Base-by-base conservation (phyloP, 2,888 invertebrate genomes). In the Muscina levida region DNA sequence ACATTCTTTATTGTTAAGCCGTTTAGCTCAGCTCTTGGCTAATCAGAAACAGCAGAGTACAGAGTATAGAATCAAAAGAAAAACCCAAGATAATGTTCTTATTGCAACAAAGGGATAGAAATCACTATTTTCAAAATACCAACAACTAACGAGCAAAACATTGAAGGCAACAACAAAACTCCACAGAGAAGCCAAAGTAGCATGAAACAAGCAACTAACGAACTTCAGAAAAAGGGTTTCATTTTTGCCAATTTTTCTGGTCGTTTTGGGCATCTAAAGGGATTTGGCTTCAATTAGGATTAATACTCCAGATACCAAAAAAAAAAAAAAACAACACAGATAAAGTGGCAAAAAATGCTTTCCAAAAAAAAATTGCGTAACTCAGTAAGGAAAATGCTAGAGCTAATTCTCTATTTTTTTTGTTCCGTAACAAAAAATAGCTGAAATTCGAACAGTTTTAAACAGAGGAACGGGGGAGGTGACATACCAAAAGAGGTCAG, bases 221-320 rank as follows among this genome's bases (percentile, higher is more conserved):
- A 86, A 85, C 84, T 84, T 72, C 78, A 82, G 79, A 84, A 85
- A 83, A 80, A 76, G 75, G 75, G 85, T 86, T 85, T 62, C 15
- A 11, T 31, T 19, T 11, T 15, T 3, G 37, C 1, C 15, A 17
- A 8, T 42, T 62, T 4, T 19, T 42, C n/a, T 19, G 10, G 31
- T 42, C 39, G 22, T 39, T 11, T 4, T 42, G 62, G 26, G 86
- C 85, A 85, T 85, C 87, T 86, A 85, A 86, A 78, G 88, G 88
- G 86, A 88, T 87, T 87, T 87, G 84, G 86, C 87, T 88, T 88
- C 88, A 88, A 88, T 88, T 88, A 88, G 87, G 87, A 87, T 86
- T 87, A 87, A 88, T 87, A 86, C 88, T 85, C 86, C 81, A 86
- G 88, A 88, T 87, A 87, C 84, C 82, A 72, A 77, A 75, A 73